Percentiles rank a stretch among this genome's conserved stretches.
These are phyloP conservation scores for Oncorhynchus gorbuscha DNA, from an alignment of 2,113 vertebrate genomes.

Conservation along the genomic window DNA sequence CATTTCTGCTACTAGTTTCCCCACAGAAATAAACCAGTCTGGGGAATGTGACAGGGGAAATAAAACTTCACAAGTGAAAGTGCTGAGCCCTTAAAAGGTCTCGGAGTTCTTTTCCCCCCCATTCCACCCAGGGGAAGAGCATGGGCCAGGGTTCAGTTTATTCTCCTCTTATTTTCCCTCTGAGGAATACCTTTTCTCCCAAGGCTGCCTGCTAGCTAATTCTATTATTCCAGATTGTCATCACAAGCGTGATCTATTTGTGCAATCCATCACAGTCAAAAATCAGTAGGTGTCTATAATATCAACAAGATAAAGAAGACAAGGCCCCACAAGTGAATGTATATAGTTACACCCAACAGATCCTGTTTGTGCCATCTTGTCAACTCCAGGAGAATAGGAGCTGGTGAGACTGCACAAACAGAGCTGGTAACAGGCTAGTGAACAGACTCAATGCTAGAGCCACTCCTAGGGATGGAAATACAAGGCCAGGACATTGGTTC, in stretches of 20 bases:
- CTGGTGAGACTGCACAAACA: too few species aligned
- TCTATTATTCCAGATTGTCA: neutral
- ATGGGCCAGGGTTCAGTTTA: neutral
- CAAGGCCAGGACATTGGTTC: too few species aligned
- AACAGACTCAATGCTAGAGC: too few species aligned
- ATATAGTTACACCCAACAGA: neutral
- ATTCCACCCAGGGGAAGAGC: neutral
- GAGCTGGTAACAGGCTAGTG: too few species aligned
- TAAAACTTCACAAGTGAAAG: neutral
- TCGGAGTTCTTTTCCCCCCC: neutral
- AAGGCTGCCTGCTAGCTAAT: neutral
- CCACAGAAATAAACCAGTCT: neutral
- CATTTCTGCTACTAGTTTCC: neutral
- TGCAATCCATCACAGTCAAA: neutral
- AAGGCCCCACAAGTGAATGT: too few species aligned
- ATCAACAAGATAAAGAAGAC: neutral
- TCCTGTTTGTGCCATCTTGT: neutral
- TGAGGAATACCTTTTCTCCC: neutral
- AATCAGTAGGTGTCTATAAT: neutral
- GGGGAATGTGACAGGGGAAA: neutral
- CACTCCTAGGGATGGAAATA: too few species aligned
- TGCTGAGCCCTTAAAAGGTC: neutral
- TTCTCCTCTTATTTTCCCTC: neutral
- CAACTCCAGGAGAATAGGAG: too few species aligned
- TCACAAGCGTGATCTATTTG: neutral